A percentile compares a stretch with the other conserved stretches of the same genome.
These are phyloP conservation scores for Melanerpes formicivorus DNA, from an alignment of 2,113 vertebrate genomes.

Conservation along the genomic window DNA sequence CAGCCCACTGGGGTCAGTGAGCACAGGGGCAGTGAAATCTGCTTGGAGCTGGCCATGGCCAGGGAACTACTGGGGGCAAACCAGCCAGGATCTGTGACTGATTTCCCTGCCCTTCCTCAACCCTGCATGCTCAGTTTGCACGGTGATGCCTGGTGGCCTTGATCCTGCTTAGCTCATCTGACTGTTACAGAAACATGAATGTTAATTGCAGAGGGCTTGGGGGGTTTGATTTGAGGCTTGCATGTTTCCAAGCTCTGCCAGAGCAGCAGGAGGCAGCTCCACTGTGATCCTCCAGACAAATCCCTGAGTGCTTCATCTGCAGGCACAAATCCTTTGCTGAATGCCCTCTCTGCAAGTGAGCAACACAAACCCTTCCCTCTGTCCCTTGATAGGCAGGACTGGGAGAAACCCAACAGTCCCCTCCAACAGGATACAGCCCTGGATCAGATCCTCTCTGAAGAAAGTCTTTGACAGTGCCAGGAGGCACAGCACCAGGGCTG, in stretches of 20 bases:
- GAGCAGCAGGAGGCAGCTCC: background rate
- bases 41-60: background rate
- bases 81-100: background rate
- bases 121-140: background rate
- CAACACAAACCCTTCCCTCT: background rate
- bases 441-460: background rate
- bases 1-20: background rate
- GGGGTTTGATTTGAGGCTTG: background rate
- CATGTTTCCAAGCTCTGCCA: background rate
- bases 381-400: background rate
- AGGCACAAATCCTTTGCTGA: background rate
- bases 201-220: background rate
- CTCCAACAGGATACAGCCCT: background rate
- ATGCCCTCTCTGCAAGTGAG: background rate
- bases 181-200: background rate
- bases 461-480: no score
- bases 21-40: background rate
- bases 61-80: background rate
- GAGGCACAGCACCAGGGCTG: no score
- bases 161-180: background rate
- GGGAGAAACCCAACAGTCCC: background rate
- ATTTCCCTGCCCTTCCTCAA: background rate
- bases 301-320: background rate
- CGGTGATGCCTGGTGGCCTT: background rate
- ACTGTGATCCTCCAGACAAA: background rate